These are phyloP conservation scores for Muscina levida DNA, from an alignment of 2,888 invertebrate genomes.

Conservation along the genomic window DNA sequence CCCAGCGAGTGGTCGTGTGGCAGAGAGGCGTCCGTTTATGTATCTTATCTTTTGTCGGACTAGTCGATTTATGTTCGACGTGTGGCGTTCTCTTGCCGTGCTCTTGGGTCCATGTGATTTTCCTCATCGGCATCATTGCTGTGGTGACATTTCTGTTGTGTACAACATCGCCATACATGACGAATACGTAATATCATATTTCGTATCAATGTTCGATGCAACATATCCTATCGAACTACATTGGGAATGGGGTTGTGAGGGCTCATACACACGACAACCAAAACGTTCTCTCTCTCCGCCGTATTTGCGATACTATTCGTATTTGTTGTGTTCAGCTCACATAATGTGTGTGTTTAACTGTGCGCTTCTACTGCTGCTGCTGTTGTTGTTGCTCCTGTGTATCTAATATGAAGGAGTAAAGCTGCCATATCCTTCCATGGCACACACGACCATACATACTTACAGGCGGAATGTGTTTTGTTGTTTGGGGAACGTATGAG, in stretches of 20 bases:
- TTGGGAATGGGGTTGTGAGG: background rate
- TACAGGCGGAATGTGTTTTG: conserved; percentile 27
- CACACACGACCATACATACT: background rate
- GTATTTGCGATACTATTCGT: conserved; percentile 35
- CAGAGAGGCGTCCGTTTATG: no score
- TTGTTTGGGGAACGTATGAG: conserved; percentile 42
- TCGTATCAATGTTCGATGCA: conserved; percentile 33
- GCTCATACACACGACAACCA: background rate
- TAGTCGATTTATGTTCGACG: background rate
- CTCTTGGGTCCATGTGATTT: conserved; percentile 10
- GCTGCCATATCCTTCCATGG: conserved; percentile 55
- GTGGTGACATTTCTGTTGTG: background rate
- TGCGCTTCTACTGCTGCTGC: conserved; percentile 4
- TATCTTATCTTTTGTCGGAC: no score
- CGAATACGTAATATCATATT: conserved; percentile 60
- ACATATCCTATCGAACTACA: conserved; percentile 23
- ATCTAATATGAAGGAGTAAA: conserved; percentile 59
- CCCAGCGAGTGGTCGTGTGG: background rate
- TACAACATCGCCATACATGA: conserved; percentile 47
- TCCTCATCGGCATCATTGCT: background rate
- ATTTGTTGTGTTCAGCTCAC: conserved; percentile 43
- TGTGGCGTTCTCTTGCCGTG: background rate
- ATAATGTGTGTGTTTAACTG: conserved; percentile 30
- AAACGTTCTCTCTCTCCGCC: background rate
- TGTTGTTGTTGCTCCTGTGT: conserved; percentile 28